Percentiles rank a stretch among this genome's conserved stretches.
phyloP scores from a whole-genome alignment of 2,797 vertebrate species.

The Alectoris magna region DNA sequence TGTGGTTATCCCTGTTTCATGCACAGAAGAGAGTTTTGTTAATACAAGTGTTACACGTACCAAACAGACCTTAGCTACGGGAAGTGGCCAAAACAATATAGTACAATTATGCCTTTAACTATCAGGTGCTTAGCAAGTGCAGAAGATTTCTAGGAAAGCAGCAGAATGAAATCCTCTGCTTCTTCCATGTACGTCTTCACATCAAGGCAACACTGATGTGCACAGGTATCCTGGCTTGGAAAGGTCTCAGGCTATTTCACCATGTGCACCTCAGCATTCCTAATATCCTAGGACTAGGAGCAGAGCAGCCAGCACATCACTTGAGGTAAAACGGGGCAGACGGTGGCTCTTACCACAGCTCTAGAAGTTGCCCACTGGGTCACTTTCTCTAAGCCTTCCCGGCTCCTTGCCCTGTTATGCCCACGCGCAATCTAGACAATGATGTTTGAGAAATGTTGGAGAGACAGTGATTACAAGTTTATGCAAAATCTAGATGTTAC shows the following conservation, averaged over 20 bases:
- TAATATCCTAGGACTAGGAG: neutral
- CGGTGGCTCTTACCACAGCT: neutral
- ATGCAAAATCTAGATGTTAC: neutral
- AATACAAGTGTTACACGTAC: neutral
- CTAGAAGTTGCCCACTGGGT: neutral
- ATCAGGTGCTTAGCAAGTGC: neutral
- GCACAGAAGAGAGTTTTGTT: neutral
- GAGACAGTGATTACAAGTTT: neutral
- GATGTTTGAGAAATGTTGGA: neutral
- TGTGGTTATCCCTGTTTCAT: neutral
- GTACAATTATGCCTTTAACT: neutral
- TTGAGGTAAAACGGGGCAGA: accelerated
- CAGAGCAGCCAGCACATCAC: neutral
- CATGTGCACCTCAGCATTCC: neutral
- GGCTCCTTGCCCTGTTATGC: neutral
- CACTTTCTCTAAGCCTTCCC: neutral
- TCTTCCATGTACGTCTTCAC: neutral
- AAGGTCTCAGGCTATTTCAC: neutral
- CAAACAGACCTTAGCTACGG: neutral
- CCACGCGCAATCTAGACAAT: neutral
- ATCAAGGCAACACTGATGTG: neutral
- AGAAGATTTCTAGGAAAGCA: neutral
- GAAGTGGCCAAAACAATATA: neutral
- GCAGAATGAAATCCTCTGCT: neutral
- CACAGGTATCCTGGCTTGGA: neutral